A percentile compares a stretch with the other conserved stretches of the same genome.
Evolutionary conservation across 37 sponge, comb jelly and placozoan species (phyloP).

Genomic region (Ephydatia muelleri): DNA sequence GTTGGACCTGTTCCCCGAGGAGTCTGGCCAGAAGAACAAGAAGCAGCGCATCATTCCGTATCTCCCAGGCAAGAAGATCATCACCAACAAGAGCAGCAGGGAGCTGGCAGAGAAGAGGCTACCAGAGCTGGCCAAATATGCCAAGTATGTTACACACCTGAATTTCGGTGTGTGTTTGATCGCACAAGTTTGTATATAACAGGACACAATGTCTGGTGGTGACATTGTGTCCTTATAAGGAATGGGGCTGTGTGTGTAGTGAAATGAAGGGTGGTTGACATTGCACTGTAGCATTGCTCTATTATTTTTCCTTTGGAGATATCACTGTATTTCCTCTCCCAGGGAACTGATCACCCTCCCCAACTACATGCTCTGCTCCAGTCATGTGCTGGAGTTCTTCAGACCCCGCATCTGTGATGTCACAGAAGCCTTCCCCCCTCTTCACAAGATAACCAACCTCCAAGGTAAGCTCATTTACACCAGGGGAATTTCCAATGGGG

Average conservation of each 20-base stretch:
- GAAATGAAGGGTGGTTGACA: too few relatives aligned
- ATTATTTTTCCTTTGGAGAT: neutral
- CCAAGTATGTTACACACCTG: constrained; percentile 38
- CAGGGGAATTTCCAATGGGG: neutral
- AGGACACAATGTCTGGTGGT: neutral
- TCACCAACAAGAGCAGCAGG: constrained; percentile 61
- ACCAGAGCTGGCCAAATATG: constrained; percentile 72
- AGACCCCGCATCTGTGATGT: constrained; percentile 48
- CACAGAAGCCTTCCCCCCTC: constrained; percentile 47
- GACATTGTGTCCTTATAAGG: neutral
- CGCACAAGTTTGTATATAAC: neutral
- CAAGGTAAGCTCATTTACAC: constrained; percentile 31
- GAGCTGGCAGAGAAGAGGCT: constrained; percentile 83
- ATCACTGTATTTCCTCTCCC: neutral
- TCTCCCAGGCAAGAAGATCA: constrained; percentile 79
- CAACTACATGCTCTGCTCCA: constrained; percentile 26
- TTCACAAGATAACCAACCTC: constrained; percentile 73
- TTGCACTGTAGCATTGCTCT: neutral
- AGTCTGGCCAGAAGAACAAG: constrained; percentile 77
- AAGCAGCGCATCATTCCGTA: constrained; percentile 82
- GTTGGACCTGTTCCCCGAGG: constrained; percentile 80
- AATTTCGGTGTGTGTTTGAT: neutral
- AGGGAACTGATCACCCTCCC: constrained; percentile 69
- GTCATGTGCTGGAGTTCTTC: constrained; percentile 77
- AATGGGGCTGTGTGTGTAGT: too few relatives aligned